Evolutionary conservation across 2,797 vertebrate genomes (phyloP).

Genomic region (Danio kyathit): DNA sequence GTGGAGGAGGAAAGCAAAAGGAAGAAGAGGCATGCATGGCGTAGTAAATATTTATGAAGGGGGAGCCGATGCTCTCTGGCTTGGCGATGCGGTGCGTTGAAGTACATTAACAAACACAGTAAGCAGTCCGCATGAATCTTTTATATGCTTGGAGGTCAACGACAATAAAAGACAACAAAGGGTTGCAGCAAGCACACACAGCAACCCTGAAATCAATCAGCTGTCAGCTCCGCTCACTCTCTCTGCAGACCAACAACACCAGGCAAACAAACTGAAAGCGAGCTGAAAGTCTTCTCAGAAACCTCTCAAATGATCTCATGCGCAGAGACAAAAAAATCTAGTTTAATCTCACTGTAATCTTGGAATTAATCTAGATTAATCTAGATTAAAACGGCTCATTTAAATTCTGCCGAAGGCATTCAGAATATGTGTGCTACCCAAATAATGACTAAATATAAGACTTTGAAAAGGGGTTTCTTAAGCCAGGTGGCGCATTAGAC

Average conservation of each 20-base stretch:
- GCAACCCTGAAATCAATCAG: conserved; percentile 74
- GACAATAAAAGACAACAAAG: conserved; percentile 75
- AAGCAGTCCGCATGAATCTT: conserved; percentile 75
- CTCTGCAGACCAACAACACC: conserved; percentile 38
- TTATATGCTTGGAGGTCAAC: conserved; percentile 72
- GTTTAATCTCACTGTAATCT: too few relatives aligned
- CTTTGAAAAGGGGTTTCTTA: too few relatives aligned
- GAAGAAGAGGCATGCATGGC: conserved; percentile 19
- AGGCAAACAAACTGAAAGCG: not conserved
- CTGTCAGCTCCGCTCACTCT: conserved; percentile 57
- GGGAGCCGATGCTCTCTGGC: conserved; percentile 54
- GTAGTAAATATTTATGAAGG: conserved; percentile 71
- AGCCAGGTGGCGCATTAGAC: too few relatives aligned
- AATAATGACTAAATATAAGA: too few relatives aligned
- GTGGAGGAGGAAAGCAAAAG: conserved; percentile 29
- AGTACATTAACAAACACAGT: conserved; percentile 72
- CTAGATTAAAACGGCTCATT: too few relatives aligned
- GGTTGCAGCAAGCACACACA: conserved; percentile 59
- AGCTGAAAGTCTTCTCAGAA: not conserved
- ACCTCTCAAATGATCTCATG: not conserved
- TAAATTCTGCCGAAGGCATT: too few relatives aligned
- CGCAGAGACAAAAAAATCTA: not conserved
- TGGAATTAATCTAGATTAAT: too few relatives aligned
- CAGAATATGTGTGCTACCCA: too few relatives aligned
- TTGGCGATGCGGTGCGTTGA: conserved; percentile 62